Evolutionary conservation across 2,797 vertebrate species (phyloP).

Genomic region (Calcarius lapponicus): DNA sequence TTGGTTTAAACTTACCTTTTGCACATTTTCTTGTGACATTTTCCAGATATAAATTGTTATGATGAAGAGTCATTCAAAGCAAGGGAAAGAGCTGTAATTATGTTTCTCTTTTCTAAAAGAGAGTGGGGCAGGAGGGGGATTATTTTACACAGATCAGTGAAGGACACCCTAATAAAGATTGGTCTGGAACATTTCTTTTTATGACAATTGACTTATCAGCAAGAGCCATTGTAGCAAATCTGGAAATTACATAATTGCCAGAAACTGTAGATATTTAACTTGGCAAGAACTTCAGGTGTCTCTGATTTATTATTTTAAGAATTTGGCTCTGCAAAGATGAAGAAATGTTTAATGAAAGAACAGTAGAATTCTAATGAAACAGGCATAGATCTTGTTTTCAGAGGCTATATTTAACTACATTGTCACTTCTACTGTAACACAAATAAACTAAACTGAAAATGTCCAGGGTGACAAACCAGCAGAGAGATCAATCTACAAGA

Average conservation of each 20-base stretch:
- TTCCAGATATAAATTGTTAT: conserved; percentile 83
- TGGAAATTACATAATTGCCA: conserved; percentile 87
- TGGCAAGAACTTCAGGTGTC: conserved; percentile 79
- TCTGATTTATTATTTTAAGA: conserved; percentile 87
- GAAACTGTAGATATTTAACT: conserved; percentile 85
- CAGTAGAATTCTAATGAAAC: conserved; percentile 79
- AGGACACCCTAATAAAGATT: conserved; percentile 80
- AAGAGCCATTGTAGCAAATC: conserved; percentile 79
- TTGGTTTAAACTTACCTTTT: conserved; percentile 77
- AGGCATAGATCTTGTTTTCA: conserved; percentile 73
- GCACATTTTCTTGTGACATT: conserved; percentile 80
- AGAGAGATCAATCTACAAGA: conserved; percentile 34
- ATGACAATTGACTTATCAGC: conserved; percentile 84
- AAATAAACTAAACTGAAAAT: conserved; percentile 80
- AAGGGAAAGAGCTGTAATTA: conserved; percentile 71
- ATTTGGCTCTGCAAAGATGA: conserved; percentile 79
- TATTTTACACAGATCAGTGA: conserved; percentile 79
- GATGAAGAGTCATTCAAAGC: conserved; percentile 79
- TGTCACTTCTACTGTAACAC: conserved; percentile 77
- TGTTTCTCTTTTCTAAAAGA: conserved; percentile 53
- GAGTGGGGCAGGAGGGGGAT: conserved; percentile 51
- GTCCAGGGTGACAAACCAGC: conserved; percentile 20
- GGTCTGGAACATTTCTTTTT: conserved; percentile 83
- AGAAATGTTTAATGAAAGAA: conserved; percentile 85
- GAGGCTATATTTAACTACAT: conserved; percentile 77